Base-by-base conservation (phyloP, 2,888 invertebrate species). In the Timema cristinae region DNA sequence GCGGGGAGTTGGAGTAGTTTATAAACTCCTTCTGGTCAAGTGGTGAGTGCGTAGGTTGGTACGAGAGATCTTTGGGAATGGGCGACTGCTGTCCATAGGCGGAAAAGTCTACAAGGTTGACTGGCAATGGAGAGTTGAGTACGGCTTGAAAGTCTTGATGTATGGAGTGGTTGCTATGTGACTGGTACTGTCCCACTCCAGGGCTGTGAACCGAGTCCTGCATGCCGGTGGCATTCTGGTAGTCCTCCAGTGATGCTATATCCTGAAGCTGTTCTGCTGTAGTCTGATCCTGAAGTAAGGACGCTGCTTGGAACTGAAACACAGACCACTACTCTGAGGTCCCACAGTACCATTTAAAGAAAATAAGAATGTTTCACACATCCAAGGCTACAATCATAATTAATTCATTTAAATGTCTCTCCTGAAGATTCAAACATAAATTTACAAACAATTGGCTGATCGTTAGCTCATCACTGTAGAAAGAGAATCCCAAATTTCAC, bases 81-180 rank as follows among this genome's bases (percentile, higher is more conserved):
- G 81, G 77, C 76, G 81, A 82, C 32, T 63, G 79, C 76, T 84
- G 78, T 78, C 81, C 79, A 81, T 92, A 92, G 73, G 93, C 90
- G 78, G 92, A 91, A 81, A 94, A 92, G 81, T 94, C 92, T 47
- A 93, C 92, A 77, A 91, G 81, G 73, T 91, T 90, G 82, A 93
- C 92, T 4, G 92, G 92, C 67, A 93, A 81, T 0, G 90, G 92
- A 15, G 91, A 92, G 81, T 92, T 91, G 49, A 92, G 84, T 48
- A 92, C 89, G 1, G 91, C 91, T 79, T 92, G 92, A 11, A 92
- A 84, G 75, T 91, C 89, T 73, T 91, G 88, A 80, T 90, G 91
- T 15, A 90, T 90, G 6, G 85, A 83, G 78, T 86, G 86, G 68
- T 83, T 83, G 52, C 74, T 54, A 59, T 73, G 73, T 16, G 73